These are phyloP conservation scores for Spondyliosoma cantharus DNA, from an alignment of 2,797 vertebrate genomes.

Conservation along the genomic window DNA sequence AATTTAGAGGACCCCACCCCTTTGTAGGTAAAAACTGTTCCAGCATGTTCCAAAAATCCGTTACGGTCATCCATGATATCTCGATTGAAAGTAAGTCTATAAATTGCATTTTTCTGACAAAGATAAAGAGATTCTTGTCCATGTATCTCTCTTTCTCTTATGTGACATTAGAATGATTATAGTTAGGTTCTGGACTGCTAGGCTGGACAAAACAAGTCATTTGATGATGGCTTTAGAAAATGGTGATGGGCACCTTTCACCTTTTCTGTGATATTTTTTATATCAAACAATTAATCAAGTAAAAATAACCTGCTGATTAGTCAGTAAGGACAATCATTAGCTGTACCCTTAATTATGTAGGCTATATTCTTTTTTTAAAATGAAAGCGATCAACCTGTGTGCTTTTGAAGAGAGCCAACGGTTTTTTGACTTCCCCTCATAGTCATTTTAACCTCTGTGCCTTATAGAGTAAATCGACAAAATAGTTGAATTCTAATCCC, in stretches of 20 bases:
- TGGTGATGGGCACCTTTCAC: too few species aligned
- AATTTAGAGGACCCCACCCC: too few species aligned
- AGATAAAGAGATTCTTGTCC: too few species aligned
- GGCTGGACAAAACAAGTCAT: neutral
- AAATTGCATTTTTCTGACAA: too few species aligned
- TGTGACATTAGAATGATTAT: neutral
- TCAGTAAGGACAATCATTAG: neutral
- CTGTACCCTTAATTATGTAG: neutral
- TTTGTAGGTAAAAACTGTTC: too few species aligned
- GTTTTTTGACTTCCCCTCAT: neutral
- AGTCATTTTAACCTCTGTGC: conserved; percentile 49
- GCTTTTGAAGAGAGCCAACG: neutral
- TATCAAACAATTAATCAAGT: neutral
- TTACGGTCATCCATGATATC: too few species aligned
- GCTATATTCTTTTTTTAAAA: neutral
- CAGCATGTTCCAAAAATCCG: too few species aligned
- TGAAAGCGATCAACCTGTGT: neutral
- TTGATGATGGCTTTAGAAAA: neutral
- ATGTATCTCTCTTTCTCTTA: too few species aligned
- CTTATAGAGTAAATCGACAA: conserved; percentile 58
- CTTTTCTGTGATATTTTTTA: neutral
- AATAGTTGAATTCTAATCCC: conserved; percentile 68
- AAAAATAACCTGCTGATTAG: neutral
- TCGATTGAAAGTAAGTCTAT: too few species aligned
- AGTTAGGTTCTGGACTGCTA: neutral